Percentiles rank a stretch among this genome's conserved stretches.
phyloP scores from a whole-genome alignment of 2,113 vertebrate genomes.

The Psittacus erithacus region DNA sequence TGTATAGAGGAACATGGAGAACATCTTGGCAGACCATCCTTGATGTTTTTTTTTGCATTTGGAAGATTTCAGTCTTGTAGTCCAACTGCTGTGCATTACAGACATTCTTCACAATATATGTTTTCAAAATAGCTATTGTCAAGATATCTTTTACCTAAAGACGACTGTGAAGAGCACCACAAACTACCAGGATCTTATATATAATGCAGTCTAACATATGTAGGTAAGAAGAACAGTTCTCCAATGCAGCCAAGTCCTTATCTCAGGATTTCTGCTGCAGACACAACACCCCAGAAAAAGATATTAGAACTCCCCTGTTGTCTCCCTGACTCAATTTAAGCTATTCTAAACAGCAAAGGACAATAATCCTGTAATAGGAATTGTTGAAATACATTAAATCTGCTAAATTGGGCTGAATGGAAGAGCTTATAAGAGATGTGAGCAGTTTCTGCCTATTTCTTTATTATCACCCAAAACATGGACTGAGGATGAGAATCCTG shows the following conservation, averaged over 20 bases:
- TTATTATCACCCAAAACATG: background rate
- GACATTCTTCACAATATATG: background rate
- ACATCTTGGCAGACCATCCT: background rate
- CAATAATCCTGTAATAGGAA: background rate
- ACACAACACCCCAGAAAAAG: background rate
- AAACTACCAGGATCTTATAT: background rate
- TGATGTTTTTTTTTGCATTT: background rate
- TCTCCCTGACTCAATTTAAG: background rate
- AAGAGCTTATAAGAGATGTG: background rate
- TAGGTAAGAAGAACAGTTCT: background rate
- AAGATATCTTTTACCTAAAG: background rate
- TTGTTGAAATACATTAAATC: background rate
- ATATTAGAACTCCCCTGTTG: background rate
- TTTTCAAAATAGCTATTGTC: background rate
- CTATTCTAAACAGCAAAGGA: background rate
- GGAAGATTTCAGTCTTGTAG: background rate
- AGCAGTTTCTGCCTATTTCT: background rate
- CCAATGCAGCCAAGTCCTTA: background rate
- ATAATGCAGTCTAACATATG: background rate
- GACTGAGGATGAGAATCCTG: background rate
- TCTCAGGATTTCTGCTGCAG: background rate
- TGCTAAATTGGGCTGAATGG: background rate
- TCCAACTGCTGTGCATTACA: background rate
- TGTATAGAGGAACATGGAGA: background rate
- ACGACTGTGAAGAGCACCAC: background rate